Evolutionary conservation across 2,888 invertebrate species (phyloP), one percentile per base, ranked within the genome.

Genomic region (Omphaloscelis lunosa): DNA sequence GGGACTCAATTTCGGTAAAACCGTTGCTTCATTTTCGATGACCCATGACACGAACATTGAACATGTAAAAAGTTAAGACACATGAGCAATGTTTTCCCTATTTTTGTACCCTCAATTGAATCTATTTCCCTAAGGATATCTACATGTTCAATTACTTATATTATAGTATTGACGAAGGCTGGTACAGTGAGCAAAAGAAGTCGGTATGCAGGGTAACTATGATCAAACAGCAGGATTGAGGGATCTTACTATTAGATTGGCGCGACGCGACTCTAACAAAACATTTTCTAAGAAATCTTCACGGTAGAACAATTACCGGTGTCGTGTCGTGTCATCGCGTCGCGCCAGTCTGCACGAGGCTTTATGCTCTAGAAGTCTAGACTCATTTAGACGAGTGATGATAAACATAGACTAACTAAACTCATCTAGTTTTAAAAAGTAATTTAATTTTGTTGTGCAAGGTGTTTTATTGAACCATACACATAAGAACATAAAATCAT

Each of bases 11-110:
- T 71, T 34, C 17, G 39, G 68, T 69, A 66, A 85, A 74, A 71
- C 71, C 27, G 51, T 53, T 56, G 48, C 62, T 56, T 65, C 48
- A 71, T 61, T 68, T 72, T 69, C 81, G 41, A 80, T 80, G 68
- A 72, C 75, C 75, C 72, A 34, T 59, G 69, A 75, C 66, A 70
- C 11, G 62, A 80, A 72, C 34, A 84, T 68, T 63, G 75, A 66
- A 72, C 63, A 80, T 85, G 63, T 80, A 65, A 61, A 72, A 80
- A 80, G 65, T 85, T 72, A 69, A 65, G 65, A 58, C 61, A 59
- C 34, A 41, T 69, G 51, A 34, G 27, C 23, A 27, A n/a, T 67
- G 6, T 45, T 59, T 73, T 63, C 53, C 39, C 34, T 67, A 45
- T 59, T 74, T 69, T 82, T 72, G 29, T 59, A 72, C 65, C 68